Conservation (phyloP, 2,797 vertebrate genomes). For the Sebastes steindachneri region DNA sequence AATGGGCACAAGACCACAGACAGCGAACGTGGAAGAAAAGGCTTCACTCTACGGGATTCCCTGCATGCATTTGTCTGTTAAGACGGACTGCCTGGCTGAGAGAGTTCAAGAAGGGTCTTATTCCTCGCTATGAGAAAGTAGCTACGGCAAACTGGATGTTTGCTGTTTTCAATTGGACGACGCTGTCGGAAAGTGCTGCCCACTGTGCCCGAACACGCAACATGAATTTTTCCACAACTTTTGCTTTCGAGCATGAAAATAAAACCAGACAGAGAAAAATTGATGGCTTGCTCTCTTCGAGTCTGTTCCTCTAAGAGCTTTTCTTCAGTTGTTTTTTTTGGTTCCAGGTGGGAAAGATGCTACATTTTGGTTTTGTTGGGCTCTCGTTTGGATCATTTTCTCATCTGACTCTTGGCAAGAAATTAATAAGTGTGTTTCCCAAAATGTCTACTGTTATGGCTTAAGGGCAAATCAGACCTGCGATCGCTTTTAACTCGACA, state of each 20-base stretch:
- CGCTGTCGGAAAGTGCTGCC: constrained; percentile 30
- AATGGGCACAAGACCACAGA: constrained; percentile 69
- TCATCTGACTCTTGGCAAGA: too few species aligned
- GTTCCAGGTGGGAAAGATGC: constrained; percentile 7
- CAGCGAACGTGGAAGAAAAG: constrained; percentile 53
- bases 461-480: too few species aligned
- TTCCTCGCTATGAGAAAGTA: constrained; percentile 31
- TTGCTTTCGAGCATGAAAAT: constrained; percentile 35
- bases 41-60: constrained; percentile 56
- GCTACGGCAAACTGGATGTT: constrained; percentile 41
- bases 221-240: constrained; percentile 9
- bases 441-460: too few species aligned
- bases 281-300: constrained; percentile 7
- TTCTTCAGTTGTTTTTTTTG: neutral
- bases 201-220: constrained; percentile 5
- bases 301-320: neutral
- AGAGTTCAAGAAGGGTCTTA: constrained; percentile 53
- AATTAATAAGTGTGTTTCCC: too few species aligned
- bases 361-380: neutral
- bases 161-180: constrained; percentile 45
- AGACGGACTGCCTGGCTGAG: constrained; percentile 31
- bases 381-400: neutral
- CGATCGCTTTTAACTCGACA: too few species aligned
- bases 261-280: constrained; percentile 20
- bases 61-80: constrained; percentile 52